Evolutionary conservation across 2,888 invertebrate genomes (phyloP), one percentile per base, ranked within the genome.

Genomic region (Drosophila seclusa): DNA sequence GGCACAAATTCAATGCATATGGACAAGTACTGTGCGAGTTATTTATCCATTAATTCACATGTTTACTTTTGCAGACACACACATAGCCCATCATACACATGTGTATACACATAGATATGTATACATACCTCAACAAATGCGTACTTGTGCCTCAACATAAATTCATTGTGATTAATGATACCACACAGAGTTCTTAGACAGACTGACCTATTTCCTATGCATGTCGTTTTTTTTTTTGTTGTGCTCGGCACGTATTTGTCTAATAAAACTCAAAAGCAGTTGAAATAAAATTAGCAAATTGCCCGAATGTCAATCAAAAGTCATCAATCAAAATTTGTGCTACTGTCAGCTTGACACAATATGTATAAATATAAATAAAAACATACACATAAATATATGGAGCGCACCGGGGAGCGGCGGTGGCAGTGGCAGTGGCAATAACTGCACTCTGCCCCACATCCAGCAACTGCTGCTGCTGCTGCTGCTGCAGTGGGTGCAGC

Each of bases 311-410:
- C 87, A 89, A 89, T 86, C 90, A 79, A 73, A 72, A 76, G 78
- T 78, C 79, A 88, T 88, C 87, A 88, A 88, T 88, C 87, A 88
- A 88, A 89, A 86, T 89, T 88, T 89, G 63, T 83, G 86, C 83
- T 83, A 83, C 83, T 88, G 85, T 83, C 88, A 86, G 62, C 66
- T 76, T 67, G 83, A 80, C 82, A 82, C 82, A 78, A 73, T 66
- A 73, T 69, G 78, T 82, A 66, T 68, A 82, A 58, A 71, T 64
- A 71, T 68, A 53, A 50, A 64, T 36, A 66, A 68, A 24, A 52
- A 59, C 40, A 72, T 57, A 32, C 45, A 65, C 64, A 52, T 45
- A 54, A 27, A 27, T 16, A 76, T 80, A 77, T 61, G 42, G 61
- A 52, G 38, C 73, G 42, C 61, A 50, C 52, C 66, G 80, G 73